phyloP scores from a whole-genome alignment of 2,888 invertebrate genomes.

The Drosophila colorata region DNA sequence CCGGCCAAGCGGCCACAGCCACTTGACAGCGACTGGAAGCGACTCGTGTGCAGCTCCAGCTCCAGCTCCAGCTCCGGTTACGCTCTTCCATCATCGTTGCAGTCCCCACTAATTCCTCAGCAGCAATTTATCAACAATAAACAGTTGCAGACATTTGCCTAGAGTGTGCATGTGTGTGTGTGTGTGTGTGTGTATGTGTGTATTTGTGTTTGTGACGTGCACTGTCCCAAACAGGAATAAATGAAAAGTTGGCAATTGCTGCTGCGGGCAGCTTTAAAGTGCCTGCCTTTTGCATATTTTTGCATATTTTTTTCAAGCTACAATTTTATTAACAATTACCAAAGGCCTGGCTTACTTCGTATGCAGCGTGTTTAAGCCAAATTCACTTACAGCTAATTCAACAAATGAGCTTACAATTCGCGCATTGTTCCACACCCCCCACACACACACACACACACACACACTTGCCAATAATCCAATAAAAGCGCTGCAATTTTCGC shows the following conservation, averaged over 20 bases:
- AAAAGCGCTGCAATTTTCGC: slow-evolving; percentile 77
- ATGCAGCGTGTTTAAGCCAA: slow-evolving; percentile 48
- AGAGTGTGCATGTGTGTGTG: slow-evolving; percentile 23
- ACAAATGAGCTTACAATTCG: slow-evolving; percentile 78
- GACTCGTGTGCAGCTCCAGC: no score
- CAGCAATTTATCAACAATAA: slow-evolving; percentile 83
- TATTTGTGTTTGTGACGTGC: slow-evolving; percentile 61
- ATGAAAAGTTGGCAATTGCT: slow-evolving; percentile 73
- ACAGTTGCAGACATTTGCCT: slow-evolving; percentile 82
- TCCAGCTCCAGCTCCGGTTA: slow-evolving; percentile 27
- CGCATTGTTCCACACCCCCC: slow-evolving; percentile 64
- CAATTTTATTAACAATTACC: slow-evolving; percentile 27
- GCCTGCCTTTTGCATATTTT: slow-evolving; percentile 18
- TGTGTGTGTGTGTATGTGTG: slow-evolving; percentile 19
- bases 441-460: slow-evolving; percentile 8
- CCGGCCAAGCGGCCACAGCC: slow-evolving; percentile 49
- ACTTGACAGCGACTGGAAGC: slow-evolving; percentile 58
- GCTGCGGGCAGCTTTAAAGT: slow-evolving; percentile 73
- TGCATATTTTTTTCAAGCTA: background rate
- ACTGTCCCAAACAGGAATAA: slow-evolving; percentile 78
- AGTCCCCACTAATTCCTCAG: slow-evolving; percentile 80
- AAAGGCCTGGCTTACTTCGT: slow-evolving; percentile 29
- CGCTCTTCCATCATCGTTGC: slow-evolving; percentile 73
- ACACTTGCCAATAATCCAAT: slow-evolving; percentile 71
- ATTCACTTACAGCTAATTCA: slow-evolving; percentile 72